These are phyloP conservation scores for Patella ulyssiponensis DNA, from an alignment of 2,888 invertebrate species.

Conservation along the genomic window DNA sequence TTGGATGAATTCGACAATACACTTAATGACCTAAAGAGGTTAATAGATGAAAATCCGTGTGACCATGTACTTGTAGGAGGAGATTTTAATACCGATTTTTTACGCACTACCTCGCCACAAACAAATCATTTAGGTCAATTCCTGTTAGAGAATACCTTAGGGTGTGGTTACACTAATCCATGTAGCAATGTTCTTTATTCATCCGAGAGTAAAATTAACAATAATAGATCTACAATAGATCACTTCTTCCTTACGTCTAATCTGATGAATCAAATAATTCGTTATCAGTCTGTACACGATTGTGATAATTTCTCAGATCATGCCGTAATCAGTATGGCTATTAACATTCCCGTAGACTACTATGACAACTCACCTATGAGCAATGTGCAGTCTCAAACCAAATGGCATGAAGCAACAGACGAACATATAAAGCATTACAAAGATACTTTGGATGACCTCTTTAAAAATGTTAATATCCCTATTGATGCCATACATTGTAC, in stretches of 20 bases:
- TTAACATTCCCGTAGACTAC: not conserved
- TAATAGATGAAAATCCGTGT: constrained; percentile 1
- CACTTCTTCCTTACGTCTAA: constrained; percentile 1
- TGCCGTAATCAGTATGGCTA: constrained; percentile 2
- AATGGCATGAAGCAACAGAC: constrained; percentile 4
- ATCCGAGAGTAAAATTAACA: not conserved
- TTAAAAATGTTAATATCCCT: constrained; percentile 4
- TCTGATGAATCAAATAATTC: not conserved
- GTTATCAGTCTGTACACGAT: constrained; percentile 1
- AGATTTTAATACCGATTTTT: constrained; percentile 1
- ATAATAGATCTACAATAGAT: constrained; percentile 4
- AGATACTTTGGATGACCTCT: not conserved
- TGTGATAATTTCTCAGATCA: constrained; percentile 9
- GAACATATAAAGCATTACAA: constrained; percentile 3
- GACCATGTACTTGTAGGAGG: not conserved
- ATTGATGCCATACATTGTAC: not conserved
- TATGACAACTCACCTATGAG: constrained; percentile 2
- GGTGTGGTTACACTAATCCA: not conserved
- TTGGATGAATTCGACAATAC: constrained; percentile 1
- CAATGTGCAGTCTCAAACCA: not conserved
- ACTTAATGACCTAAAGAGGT: not conserved
- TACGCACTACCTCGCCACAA: not conserved
- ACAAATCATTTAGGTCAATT: not conserved
- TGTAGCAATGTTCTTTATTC: not conserved
- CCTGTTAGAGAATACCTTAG: not conserved